Conservation (phyloP, 2,797 vertebrate species). For the Channa striata region DNA sequence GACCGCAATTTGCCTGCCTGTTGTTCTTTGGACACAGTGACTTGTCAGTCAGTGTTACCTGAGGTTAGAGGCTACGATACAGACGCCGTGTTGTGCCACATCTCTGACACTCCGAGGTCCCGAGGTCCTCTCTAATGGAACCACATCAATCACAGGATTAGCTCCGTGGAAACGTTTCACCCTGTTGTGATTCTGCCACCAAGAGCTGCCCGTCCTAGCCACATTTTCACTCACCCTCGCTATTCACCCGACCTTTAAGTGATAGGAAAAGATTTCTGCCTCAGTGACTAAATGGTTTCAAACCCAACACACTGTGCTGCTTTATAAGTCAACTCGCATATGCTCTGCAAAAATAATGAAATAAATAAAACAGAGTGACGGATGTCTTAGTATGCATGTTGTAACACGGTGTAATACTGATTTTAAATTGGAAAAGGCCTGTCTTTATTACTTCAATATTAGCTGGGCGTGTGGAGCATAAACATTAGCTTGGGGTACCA, state of each 20-base stretch:
- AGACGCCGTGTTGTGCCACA: conserved; percentile 44
- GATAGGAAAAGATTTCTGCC: conserved; percentile 25
- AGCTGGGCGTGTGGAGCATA: conserved; percentile 47
- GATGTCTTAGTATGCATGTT: conserved; percentile 66
- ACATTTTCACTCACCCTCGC: conserved; percentile 27
- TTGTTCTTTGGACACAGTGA: conserved; percentile 34
- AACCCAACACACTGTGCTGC: conserved; percentile 19
- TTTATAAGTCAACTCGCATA: conserved; percentile 54
- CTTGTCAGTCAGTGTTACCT: conserved; percentile 59
- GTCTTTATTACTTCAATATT: conserved; percentile 68
- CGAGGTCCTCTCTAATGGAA: conserved; percentile 60
- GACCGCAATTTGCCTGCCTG: conserved; percentile 32
- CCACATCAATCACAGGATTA: conserved; percentile 73
- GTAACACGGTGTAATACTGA: conserved; percentile 58
- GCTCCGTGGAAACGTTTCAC: conserved; percentile 49
- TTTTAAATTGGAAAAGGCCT: conserved; percentile 66
- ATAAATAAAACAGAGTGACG: conserved; percentile 5
- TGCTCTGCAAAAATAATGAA: not conserved
- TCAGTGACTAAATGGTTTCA: conserved; percentile 53
- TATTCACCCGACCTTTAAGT: conserved; percentile 46
- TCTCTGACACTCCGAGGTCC: conserved; percentile 55
- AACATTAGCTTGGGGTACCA: conserved; percentile 44
- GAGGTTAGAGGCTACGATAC: conserved; percentile 50
- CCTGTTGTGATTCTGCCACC: conserved; percentile 51
- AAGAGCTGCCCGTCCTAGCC: conserved; percentile 32